Base-by-base conservation (phyloP, 2,888 invertebrate genomes). In the Hemaris fuciformis region DNA sequence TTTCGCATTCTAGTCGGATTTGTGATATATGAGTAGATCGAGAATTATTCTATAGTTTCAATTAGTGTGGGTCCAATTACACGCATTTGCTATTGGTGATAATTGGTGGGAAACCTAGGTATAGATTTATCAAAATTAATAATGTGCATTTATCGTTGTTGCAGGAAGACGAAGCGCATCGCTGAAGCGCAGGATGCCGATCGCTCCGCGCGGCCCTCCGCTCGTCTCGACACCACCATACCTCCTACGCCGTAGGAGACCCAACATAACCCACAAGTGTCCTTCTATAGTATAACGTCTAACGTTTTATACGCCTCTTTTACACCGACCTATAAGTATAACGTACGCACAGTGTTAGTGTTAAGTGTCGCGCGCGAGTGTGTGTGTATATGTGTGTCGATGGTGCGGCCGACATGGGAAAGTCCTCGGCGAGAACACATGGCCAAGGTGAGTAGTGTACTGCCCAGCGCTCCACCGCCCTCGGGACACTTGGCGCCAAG, bases 381-480 rank as follows among this genome's bases (percentile, higher is more conserved):
- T 84, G 84, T 77, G 85, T 83, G 82, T 88, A 78, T 84, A 85
- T 84, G 89, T 86, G 90, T 85, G 89, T 89, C 84, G 87, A 91
- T 91, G 91, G 90, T 91, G 89, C 89, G 91, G 88, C 87, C 92
- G 93, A 88, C 92, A 93, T 93, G 93, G 93, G 93, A 92, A 93
- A 93, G 86, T 93, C 93, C 90, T 93, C 93, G 88, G 91, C 90
- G 82, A 92, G 91, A 91, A 91, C 93, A 93, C 91, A 93, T 89
- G 92, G 93, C 83, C 92, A 93, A 93, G 93, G 93, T 93, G 80
- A 92, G 93, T 62, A 64, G 62, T 66, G 60, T 62, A 67, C 61
- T 68, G 69, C 56, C 70, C 72, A 67, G 66, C 74, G 72, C 69
- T 72, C 68, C 74, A 66, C 72, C 72, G 73, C 74, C 74, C 72